Evolutionary conservation across 2,888 invertebrate genomes (phyloP).

Genomic region (Tenthredo notha): DNA sequence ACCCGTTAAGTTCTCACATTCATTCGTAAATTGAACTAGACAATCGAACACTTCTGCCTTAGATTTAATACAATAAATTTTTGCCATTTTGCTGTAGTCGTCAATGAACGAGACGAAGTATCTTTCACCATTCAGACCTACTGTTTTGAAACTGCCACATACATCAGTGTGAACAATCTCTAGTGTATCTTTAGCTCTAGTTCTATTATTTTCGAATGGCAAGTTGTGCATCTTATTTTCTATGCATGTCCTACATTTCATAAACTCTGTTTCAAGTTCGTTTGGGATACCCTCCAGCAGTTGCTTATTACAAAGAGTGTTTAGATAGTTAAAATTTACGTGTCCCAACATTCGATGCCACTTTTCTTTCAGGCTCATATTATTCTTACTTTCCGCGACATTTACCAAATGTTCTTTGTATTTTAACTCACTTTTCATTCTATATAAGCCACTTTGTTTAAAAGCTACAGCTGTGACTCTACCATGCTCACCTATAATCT

Average conservation of each 20-base stretch:
- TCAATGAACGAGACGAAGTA: conserved; percentile 56
- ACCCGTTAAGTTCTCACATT: no score
- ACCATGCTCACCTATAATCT: no score
- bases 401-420: no score
- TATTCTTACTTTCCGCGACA: no score
- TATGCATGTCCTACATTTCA: conserved; percentile 55
- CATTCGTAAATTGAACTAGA: no score
- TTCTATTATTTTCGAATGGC: conserved; percentile 62
- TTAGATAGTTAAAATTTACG: neutral
- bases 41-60: no score
- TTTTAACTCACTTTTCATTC: no score
- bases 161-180: conserved; percentile 62
- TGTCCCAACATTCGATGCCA: neutral
- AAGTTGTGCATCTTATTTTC: conserved; percentile 65
- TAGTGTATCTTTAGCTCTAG: conserved; percentile 59
- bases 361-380: neutral
- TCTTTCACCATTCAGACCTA: conserved; percentile 50
- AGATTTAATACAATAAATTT: no score
- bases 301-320: neutral
- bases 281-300: neutral
- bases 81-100: conserved; percentile 59
- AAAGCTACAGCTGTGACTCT: no score
- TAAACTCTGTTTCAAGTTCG: neutral
- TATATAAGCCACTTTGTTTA: no score
- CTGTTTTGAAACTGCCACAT: no score